Evolutionary conservation across 2,797 vertebrate genomes (phyloP).

Genomic region (Myotis planiceps): DNA sequence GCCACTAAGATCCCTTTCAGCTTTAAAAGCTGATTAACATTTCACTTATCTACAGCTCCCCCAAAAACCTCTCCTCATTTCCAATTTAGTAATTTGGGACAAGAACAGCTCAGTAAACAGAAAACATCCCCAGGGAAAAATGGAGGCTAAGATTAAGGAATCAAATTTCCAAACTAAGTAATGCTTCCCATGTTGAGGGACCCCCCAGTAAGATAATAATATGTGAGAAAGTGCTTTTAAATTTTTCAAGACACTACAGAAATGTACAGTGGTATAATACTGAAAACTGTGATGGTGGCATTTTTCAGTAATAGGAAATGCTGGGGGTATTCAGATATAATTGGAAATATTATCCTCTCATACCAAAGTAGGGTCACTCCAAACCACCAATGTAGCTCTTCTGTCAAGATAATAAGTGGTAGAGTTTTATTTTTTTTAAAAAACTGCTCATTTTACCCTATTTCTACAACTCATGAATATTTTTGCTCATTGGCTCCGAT

Average conservation of each 20-base stretch:
- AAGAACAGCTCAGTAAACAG: neutral
- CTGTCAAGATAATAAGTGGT: neutral
- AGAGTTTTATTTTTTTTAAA: neutral
- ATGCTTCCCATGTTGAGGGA: neutral
- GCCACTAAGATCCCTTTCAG: neutral
- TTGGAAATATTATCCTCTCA: neutral
- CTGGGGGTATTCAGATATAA: neutral
- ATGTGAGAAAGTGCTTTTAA: neutral
- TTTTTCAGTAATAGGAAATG: neutral
- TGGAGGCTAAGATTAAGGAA: constrained; percentile 5
- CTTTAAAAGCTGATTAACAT: neutral
- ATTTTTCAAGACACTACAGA: neutral
- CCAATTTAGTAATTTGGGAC: neutral
- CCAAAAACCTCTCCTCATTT: neutral
- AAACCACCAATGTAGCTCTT: neutral
- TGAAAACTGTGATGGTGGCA: neutral
- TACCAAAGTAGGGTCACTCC: neutral
- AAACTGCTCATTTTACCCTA: neutral
- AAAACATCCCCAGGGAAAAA: neutral
- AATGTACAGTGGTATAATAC: neutral
- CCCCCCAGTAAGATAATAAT: neutral
- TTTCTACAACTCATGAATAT: neutral
- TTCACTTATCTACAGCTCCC: neutral
- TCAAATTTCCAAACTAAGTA: neutral
- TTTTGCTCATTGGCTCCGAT: neutral